Base-by-base conservation (phyloP, 2,888 invertebrate genomes). In the Dryobota labecula region DNA sequence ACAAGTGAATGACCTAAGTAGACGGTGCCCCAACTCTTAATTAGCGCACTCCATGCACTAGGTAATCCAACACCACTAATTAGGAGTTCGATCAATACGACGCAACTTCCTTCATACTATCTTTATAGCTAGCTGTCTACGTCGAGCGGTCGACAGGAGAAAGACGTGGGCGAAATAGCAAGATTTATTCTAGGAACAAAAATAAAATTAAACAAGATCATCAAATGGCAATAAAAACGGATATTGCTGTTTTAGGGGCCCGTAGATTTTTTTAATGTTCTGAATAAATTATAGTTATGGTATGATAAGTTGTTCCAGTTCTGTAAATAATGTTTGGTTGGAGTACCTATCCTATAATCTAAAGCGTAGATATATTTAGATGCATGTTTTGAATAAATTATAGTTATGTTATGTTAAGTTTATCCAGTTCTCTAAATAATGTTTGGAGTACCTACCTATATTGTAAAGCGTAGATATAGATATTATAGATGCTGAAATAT, bases 181-280 rank as follows among this genome's bases (percentile, higher is more conserved):
- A 65, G 73, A 76, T 65, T 76, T 70, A 81, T 80, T 80, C 80
- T 56, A 61, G 38, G 51, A 41, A 73, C 65, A 80, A 62, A 80
- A 84, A 81, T 81, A 83, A 84, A 84, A 82, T 76, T 66, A 82
- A 66, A 76, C 61, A 78, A 64, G 68, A 53, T 67, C 76, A 74
- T 84, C 70, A 68, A 74, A 79, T 82, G 61, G 70, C 66, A 72
- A 74, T 72, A 83, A 83, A 80, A 82, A 73, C 51, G 41, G 65
- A 83, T 77, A 72, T 76, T 76, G 68, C 64, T 60, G 61, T 70
- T 77, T 75, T 68, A 83, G 80, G 65, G 80, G 53, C 27, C 79
- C 53, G 58, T 66, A 30, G 15, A 15, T n/a, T 47, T 56, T 61
- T 38, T 66, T 47, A 24, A 51, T 60, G 18, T 57, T 24, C 41